Conservation (phyloP, 2,797 vertebrate species). For the Tolypeutes matacus region DNA sequence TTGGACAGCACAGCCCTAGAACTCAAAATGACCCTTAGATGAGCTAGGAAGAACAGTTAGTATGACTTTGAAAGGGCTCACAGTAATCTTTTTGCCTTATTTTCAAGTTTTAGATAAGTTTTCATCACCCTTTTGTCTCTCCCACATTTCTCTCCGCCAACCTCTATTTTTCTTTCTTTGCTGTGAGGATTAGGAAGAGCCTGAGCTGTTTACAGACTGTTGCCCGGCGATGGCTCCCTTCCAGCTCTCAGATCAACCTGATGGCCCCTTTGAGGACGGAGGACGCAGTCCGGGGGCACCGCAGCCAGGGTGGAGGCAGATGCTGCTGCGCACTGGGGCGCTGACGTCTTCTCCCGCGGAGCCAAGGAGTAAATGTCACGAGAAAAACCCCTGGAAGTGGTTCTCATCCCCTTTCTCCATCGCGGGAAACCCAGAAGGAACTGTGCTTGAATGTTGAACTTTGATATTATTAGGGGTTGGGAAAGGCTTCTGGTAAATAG, state of each 20-base stretch:
- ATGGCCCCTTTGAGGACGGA: constrained; percentile 47
- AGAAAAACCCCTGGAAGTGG: constrained; percentile 46
- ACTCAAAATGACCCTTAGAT: not conserved
- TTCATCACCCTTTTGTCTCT: not conserved
- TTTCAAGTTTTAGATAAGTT: not conserved
- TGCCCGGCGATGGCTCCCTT: constrained; percentile 77
- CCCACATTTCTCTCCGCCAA: not conserved
- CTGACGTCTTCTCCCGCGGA: not conserved
- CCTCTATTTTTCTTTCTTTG: not conserved
- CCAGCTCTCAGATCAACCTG: constrained; percentile 49
- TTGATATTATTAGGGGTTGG: not conserved
- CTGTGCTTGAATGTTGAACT: constrained; percentile 15
- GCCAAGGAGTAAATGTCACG: constrained; percentile 62
- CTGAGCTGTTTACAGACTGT: constrained; percentile 69
- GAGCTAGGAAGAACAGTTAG: not conserved
- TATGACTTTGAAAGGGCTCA: not conserved
- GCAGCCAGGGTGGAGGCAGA: not conserved
- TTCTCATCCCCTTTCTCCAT: constrained; percentile 67
- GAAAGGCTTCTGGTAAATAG: constrained; percentile 50
- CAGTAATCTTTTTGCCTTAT: not conserved
- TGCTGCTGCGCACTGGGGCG: not conserved
- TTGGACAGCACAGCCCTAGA: not conserved
- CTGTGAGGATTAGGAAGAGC: not conserved
- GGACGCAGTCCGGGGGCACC: not conserved
- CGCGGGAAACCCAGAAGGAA: not conserved